A percentile compares a stretch with the other conserved stretches of the same genome.
Evolutionary conservation across 2,113 vertebrate species (phyloP).

Genomic region (Apteryx mantelli): DNA sequence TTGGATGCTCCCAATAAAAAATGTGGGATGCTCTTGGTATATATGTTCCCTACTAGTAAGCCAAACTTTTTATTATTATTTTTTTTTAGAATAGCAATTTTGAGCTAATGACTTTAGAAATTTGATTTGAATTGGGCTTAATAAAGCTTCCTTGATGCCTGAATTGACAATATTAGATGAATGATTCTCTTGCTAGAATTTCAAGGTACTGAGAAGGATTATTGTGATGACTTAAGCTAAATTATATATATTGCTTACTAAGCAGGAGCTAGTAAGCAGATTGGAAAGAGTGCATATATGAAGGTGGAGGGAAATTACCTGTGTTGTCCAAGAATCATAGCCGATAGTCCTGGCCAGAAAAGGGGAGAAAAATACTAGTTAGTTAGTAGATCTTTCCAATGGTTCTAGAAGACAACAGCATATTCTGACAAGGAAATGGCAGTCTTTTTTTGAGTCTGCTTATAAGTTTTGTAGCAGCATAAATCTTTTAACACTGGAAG

Average conservation of each 20-base stretch:
- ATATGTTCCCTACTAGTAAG: background rate
- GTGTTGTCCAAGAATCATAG: background rate
- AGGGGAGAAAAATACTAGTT: background rate
- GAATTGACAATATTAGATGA: background rate
- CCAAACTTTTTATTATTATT: background rate
- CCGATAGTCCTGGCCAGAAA: background rate
- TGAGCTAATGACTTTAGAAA: slow-evolving; percentile 11
- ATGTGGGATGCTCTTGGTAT: background rate
- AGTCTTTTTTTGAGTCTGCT: background rate
- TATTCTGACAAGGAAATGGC: background rate
- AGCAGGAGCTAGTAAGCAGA: background rate
- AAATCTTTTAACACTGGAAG: background rate
- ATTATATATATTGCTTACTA: background rate
- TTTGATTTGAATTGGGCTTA: background rate
- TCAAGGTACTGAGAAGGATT: background rate
- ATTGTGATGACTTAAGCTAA: background rate
- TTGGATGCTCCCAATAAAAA: background rate
- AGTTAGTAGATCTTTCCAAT: background rate
- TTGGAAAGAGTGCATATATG: background rate
- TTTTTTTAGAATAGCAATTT: background rate
- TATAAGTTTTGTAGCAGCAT: background rate
- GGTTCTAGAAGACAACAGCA: background rate
- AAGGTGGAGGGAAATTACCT: rapidly evolving
- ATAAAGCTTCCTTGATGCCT: background rate
- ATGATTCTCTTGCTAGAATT: background rate